Percentiles rank a stretch among this genome's conserved stretches.
These are phyloP conservation scores for Megaleporinus macrocephalus DNA, from an alignment of 2,113 vertebrate genomes.

Conservation along the genomic window DNA sequence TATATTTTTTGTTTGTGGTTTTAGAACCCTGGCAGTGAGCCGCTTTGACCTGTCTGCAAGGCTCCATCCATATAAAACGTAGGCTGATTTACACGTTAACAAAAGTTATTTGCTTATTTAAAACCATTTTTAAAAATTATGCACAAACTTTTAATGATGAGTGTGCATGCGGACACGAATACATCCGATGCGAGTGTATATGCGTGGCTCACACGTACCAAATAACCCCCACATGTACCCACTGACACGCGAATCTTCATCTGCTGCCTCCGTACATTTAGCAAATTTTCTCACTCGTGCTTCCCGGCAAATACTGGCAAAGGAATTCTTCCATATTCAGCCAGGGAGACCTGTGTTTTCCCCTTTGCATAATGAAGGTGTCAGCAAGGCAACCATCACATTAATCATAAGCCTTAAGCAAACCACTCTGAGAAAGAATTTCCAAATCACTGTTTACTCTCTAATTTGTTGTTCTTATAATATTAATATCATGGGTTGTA, in stretches of 20 bases:
- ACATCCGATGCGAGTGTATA: not conserved
- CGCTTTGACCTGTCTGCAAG: not conserved
- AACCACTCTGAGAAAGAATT: conserved; percentile 51
- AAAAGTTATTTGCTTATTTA: not conserved
- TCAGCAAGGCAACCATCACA: conserved; percentile 61
- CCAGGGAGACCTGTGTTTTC: conserved; percentile 63
- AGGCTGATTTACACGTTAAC: conserved; percentile 1
- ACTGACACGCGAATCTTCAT: conserved; percentile 37
- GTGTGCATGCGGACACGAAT: not conserved
- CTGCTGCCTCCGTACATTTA: conserved; percentile 10
- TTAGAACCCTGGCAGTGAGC: conserved; percentile 30
- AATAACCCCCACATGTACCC: not conserved
- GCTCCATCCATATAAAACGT: conserved; percentile 25
- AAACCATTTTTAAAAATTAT: not conserved
- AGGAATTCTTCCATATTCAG: conserved; percentile 54
- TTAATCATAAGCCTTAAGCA: conserved; percentile 63
- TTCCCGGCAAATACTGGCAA: conserved; percentile 49
- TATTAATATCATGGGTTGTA: conserved; percentile 49
- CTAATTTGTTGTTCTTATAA: conserved; percentile 52
- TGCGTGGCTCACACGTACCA: not conserved
- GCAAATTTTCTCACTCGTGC: conserved; percentile 34
- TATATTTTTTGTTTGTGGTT: conserved; percentile 48
- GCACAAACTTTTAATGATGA: not conserved
- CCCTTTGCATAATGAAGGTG: conserved; percentile 68
- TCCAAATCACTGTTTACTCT: conserved; percentile 58